phyloP scores from a whole-genome alignment of 1,140 invertebrate species.

The Drosophila ficusphila region DNA sequence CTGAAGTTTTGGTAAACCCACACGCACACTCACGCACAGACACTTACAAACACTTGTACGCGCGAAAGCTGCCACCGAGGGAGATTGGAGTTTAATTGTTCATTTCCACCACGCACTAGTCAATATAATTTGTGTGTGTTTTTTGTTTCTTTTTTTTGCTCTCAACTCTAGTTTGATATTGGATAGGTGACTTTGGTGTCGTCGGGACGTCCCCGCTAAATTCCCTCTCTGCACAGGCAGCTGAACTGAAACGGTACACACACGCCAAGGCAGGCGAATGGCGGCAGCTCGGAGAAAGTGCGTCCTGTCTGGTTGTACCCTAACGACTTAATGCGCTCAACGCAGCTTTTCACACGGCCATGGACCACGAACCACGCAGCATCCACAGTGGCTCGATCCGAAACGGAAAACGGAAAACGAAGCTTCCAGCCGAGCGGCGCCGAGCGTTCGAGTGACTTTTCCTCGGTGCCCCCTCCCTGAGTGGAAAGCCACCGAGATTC shows the following conservation, averaged over 20 bases:
- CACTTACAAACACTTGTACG: slow-evolving; percentile 43
- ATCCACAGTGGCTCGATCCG: slow-evolving; percentile 37
- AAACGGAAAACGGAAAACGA: slow-evolving; percentile 33
- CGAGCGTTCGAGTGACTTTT: slow-evolving; percentile 25
- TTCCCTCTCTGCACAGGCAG: slow-evolving; percentile 59
- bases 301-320: slow-evolving; percentile 83
- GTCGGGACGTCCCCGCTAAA: slow-evolving; percentile 26
- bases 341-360: slow-evolving; percentile 81
- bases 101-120: slow-evolving; percentile 8
- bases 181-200: slow-evolving; percentile 9
- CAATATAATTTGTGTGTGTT: slow-evolving; percentile 7
- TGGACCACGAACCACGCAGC: slow-evolving; percentile 68
- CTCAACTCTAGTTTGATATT: slow-evolving; percentile 16
- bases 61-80: slow-evolving; percentile 39
- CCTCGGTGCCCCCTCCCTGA: neutral
- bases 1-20: slow-evolving; percentile 47
- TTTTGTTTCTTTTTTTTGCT: too few species aligned
- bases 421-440: slow-evolving; percentile 35
- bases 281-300: slow-evolving; percentile 69
- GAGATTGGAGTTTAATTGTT: slow-evolving; percentile 28
- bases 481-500: neutral
- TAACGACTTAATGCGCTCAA: slow-evolving; percentile 83
- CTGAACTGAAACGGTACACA: slow-evolving; percentile 69
- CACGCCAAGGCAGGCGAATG: slow-evolving; percentile 62
- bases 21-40: slow-evolving; percentile 44